phyloP scores from a whole-genome alignment of 2,113 vertebrate genomes.

The Lagopus muta region DNA sequence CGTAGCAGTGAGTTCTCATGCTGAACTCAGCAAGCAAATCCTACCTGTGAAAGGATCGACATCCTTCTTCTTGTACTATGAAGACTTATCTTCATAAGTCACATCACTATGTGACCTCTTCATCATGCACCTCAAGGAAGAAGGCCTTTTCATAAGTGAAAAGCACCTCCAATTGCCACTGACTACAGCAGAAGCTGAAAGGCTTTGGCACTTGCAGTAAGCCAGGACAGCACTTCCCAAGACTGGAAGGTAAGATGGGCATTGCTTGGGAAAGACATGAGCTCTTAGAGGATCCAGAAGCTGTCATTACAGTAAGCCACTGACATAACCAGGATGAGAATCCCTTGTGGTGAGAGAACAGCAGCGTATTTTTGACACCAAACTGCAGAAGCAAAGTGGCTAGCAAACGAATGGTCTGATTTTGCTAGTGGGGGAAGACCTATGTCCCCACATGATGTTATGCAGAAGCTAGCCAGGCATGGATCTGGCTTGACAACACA shows the following conservation, averaged over 20 bases:
- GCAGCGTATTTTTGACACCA: neutral
- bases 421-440: neutral
- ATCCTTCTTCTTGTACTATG: neutral
- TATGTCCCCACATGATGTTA: neutral
- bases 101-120: neutral
- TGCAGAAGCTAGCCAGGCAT: neutral
- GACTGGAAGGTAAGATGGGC: neutral
- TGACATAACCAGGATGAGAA: neutral
- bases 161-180: neutral
- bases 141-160: neutral
- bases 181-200: neutral
- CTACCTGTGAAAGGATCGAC: neutral
- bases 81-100: neutral
- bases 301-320: neutral
- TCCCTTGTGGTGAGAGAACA: neutral
- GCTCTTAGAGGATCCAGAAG: neutral
- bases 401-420: neutral
- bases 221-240: neutral
- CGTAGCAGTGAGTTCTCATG: neutral
- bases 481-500: conserved; percentile 4
- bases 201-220: neutral
- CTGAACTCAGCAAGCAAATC: conserved; percentile 40
- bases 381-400: neutral
- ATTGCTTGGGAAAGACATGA: neutral
- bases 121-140: neutral